These are phyloP conservation scores for Drymodes brunneopygia DNA, from an alignment of 2,113 vertebrate species.

Conservation along the genomic window DNA sequence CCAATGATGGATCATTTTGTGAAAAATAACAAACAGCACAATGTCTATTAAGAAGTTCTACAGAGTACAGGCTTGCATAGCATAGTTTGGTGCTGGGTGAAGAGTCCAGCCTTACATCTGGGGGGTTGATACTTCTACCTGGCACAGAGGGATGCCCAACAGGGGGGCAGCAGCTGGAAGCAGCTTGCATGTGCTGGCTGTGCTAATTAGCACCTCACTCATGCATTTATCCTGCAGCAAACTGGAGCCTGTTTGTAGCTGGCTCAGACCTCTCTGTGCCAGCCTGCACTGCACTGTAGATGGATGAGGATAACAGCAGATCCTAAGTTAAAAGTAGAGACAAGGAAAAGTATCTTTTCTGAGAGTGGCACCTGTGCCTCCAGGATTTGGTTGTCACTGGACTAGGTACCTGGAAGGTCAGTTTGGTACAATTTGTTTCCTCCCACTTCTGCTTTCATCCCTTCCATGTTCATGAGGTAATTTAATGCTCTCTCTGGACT, in stretches of 20 bases:
- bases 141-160: background rate
- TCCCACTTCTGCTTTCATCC: background rate
- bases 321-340: background rate
- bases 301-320: background rate
- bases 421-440: background rate
- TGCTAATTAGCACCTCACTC: background rate
- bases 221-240: background rate
- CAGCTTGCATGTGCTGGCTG: background rate
- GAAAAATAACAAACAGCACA: background rate
- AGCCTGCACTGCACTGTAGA: background rate
- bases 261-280: background rate
- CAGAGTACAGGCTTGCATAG: background rate
- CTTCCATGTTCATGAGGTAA: background rate
- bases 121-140: background rate
- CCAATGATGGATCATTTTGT: background rate
- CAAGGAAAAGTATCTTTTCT: background rate
- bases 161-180: background rate
- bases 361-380: fast-evolving
- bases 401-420: background rate
- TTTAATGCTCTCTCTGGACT: background rate
- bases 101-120: background rate
- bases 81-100: background rate
- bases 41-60: background rate
- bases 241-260: background rate
- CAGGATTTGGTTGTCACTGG: background rate